A percentile compares a stretch with the other conserved stretches of the same genome.
phyloP scores from a whole-genome alignment of 2,113 vertebrate species.

The Trachemys scripta region DNA sequence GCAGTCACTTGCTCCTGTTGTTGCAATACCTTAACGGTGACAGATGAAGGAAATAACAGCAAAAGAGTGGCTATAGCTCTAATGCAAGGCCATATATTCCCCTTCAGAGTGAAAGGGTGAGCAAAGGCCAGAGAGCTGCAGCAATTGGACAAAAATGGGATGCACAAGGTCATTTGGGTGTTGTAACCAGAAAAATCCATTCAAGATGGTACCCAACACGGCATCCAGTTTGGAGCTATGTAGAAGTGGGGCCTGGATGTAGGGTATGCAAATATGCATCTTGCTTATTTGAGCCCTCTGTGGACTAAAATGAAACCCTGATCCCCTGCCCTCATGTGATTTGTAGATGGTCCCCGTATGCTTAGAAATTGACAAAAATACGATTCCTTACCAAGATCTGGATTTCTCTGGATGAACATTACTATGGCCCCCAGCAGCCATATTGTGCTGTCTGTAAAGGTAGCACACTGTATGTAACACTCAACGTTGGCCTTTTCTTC shows the following conservation, averaged over 20 bases:
- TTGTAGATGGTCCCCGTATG: neutral
- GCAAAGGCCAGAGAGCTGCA: neutral
- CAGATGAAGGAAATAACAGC: neutral
- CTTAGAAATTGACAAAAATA: neutral
- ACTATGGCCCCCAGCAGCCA: neutral
- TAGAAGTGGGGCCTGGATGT: conserved; percentile 7
- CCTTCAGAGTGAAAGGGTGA: neutral
- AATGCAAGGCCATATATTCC: neutral
- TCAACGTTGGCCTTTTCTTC: neutral
- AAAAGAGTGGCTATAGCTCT: neutral
- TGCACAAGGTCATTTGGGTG: neutral
- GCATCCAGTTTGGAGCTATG: too few relatives aligned
- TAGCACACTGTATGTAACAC: rapidly evolving
- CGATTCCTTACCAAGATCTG: neutral
- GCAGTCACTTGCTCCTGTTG: neutral
- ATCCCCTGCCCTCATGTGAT: neutral
- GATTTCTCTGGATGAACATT: conserved; percentile 4
- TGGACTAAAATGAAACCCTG: neutral
- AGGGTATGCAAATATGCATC: conserved; percentile 35
- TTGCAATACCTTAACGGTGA: neutral
- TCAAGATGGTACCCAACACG: neutral
- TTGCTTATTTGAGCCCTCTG: conserved; percentile 34
- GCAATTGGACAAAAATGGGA: neutral
- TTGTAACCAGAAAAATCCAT: conserved; percentile 36
- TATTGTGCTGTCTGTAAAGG: neutral